Evolutionary conservation across 2,888 invertebrate species (phyloP).

Genomic region (Pristionchus maxplancki): DNA sequence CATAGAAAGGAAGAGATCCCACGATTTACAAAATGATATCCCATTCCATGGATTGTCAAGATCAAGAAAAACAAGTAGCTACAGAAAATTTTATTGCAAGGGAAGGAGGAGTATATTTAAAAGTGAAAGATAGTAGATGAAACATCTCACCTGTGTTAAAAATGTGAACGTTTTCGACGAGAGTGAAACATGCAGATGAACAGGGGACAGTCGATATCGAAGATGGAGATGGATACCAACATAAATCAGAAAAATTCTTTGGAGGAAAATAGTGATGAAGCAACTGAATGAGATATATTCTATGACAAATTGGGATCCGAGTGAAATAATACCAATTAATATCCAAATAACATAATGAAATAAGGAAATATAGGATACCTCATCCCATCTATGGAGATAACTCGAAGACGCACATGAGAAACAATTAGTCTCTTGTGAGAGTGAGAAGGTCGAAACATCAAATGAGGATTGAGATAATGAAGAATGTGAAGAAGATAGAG

Average conservation of each 20-base stretch:
- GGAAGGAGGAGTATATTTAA: not conserved
- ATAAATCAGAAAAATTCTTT: constrained; percentile 72
- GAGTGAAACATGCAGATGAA: constrained; percentile 71
- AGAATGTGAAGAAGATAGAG: not conserved
- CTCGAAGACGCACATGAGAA: constrained; percentile 66
- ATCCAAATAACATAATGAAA: too few species aligned
- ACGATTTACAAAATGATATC: not conserved
- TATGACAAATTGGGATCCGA: not conserved
- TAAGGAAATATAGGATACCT: constrained; percentile 43
- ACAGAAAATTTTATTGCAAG: not conserved
- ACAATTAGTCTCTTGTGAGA: constrained; percentile 18
- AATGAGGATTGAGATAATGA: constrained; percentile 32
- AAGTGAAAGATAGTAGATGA: not conserved
- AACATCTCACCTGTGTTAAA: constrained; percentile 61
- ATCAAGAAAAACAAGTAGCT: not conserved
- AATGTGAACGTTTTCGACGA: constrained; percentile 69
- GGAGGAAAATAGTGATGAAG: constrained; percentile 75
- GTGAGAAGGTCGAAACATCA: constrained; percentile 10
- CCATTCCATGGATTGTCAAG: not conserved
- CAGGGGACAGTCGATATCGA: constrained; percentile 69
- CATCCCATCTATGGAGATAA: constrained; percentile 69
- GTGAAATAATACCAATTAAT: not conserved
- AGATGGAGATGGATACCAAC: constrained; percentile 58
- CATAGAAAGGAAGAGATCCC: not conserved
- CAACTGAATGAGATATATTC: constrained; percentile 53